Base-by-base conservation (phyloP, 2,113 vertebrate genomes). In the Neodon shergylaensis region DNA sequence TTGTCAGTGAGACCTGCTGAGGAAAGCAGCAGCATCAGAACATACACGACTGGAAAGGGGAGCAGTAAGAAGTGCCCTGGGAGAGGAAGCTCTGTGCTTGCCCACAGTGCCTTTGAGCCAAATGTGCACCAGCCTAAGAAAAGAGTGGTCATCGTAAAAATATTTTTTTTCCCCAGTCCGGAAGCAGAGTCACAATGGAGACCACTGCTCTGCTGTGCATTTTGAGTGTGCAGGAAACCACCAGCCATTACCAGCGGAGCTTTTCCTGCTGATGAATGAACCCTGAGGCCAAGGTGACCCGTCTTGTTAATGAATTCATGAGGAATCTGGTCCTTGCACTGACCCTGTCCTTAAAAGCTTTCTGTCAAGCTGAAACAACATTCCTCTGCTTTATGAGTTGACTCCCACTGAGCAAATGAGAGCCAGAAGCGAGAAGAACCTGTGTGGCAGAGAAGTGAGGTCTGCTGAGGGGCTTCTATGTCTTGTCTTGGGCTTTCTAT, bases 241-340 rank as follows among this genome's bases (percentile, higher is more conserved):
- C 88, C 72, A 82, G 97, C 92, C 83, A 1, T 97, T 98, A 97
- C 95, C 91, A 98, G 95, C 97, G 58, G 97, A 97, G 97, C 95
- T 94, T 97, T 98, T 98, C 97, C 97, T 98, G 97, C 97, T 95
- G 98, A 97, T 98, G 98, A 97, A 97, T 84, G 95, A 95, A 94
- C 95, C 52, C 47, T 39, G 84, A 16, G 97, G 95, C 95, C 93
- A 91, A 87, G 44, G 81, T 91, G 92, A 97, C 94, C 95, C 96
- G 66, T 96, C 74, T 88, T 77, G 92, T 95, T 94, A 97, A 95
- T 89, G 97, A 97, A 66, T 86, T 97, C 97, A 92, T 92, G 21
- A 36, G 91, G 93, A 97, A 65, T 95, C 77, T 96, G 73, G 68
- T 90, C 91, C 94, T 96, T 93, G 81, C 16, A 9, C 63, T 97